Evolutionary conservation across 2,797 vertebrate genomes (phyloP).

Genomic region (Bothrops alternatus): DNA sequence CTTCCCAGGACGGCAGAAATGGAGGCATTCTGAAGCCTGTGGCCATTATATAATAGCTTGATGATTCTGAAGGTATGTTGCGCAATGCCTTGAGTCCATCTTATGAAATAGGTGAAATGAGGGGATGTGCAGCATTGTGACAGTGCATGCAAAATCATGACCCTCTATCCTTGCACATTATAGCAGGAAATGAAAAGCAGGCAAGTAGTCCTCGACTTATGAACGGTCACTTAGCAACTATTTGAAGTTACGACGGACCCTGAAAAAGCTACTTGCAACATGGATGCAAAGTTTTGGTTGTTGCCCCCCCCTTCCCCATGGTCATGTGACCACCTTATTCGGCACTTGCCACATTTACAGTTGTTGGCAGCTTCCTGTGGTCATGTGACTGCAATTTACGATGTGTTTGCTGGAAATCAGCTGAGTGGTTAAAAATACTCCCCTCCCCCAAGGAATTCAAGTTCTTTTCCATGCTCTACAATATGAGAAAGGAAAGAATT

Average conservation of each 20-base stretch:
- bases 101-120: neutral
- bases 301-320: neutral
- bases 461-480: neutral
- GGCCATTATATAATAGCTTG: neutral
- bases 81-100: neutral
- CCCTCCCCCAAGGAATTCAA: neutral
- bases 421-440: neutral
- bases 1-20: neutral
- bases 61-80: neutral
- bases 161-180: neutral
- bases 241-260: neutral
- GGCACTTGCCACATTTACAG: neutral
- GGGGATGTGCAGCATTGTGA: neutral
- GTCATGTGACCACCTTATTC: neutral
- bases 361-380: neutral
- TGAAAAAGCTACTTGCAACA: neutral
- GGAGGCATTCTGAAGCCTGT: neutral
- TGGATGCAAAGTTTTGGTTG: neutral
- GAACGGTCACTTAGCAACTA: neutral
- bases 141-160: neutral
- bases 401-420: neutral
- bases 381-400: neutral
- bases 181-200: neutral
- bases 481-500: neutral
- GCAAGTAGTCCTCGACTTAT: neutral